A percentile compares a stretch with the other conserved stretches of the same genome.
phyloP scores from a whole-genome alignment of 2,797 vertebrate genomes.

The Microctenopoma stevenorrisi region DNA sequence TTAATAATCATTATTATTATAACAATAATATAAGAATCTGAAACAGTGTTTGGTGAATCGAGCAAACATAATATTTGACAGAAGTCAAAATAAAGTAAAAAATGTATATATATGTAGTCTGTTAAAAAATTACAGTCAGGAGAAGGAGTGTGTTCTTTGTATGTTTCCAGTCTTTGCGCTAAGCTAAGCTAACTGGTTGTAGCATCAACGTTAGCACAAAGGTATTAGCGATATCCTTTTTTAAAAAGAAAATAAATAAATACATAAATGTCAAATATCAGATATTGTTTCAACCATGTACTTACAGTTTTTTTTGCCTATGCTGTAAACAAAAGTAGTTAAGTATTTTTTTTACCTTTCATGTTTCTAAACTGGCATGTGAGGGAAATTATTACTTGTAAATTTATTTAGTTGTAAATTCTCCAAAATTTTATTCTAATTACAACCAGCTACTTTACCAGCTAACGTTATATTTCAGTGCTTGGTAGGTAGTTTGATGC shows the following conservation, averaged over 20 bases:
- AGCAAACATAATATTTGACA: not conserved
- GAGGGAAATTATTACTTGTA: not conserved
- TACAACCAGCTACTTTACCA: not conserved
- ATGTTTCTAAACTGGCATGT: not conserved
- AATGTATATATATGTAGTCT: too few relatives aligned
- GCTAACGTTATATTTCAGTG: not conserved
- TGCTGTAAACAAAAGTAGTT: too few relatives aligned
- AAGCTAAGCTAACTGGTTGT: not conserved
- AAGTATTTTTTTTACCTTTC: too few relatives aligned
- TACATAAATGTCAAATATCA: not conserved
- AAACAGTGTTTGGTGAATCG: not conserved
- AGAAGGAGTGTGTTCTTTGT: not conserved
- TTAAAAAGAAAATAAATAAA: not conserved
- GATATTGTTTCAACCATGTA: not conserved
- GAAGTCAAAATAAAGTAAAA: not conserved
- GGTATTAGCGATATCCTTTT: not conserved
- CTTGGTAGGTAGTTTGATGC: too few relatives aligned
- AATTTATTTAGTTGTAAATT: not conserved
- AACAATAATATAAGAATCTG: too few relatives aligned
- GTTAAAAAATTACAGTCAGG: not conserved
- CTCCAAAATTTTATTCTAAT: not conserved
- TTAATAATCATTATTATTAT: too few relatives aligned
- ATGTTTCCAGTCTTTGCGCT: not conserved
- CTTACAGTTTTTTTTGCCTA: too few relatives aligned
- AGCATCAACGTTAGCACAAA: not conserved